Evolutionary conservation across 2,113 vertebrate genomes (phyloP), one percentile per base, ranked within the genome.

Genomic region (Amphiprion ocellaris): DNA sequence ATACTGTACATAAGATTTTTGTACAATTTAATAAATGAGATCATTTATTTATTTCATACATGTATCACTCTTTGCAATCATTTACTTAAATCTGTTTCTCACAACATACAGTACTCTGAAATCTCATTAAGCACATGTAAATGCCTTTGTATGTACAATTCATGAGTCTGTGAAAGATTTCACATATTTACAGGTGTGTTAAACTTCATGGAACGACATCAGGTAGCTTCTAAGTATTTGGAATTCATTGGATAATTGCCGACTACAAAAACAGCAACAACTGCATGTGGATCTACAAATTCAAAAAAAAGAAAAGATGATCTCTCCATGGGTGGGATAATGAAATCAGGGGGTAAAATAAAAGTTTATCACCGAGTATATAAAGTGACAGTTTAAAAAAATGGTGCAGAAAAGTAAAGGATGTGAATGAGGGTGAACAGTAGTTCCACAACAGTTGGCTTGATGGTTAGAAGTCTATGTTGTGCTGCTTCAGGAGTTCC

Each of bases 401-500:
- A 19, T 8, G 33, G 7, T 37, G 33, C 8, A 37, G 5, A 61
- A 44, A 69, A 21, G 16, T 37, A n/a, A 3, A 6, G 17, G 41
- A 50, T 52, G 47, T 30, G 26, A 55, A 53, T n/a, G 19, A 60
- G 8, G 14, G 0, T 53, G 8, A 71, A 59, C 39, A 59, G 46
- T 37, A 30, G 26, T 21, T 33, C 28, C 37, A 41, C 50, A 41
- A 41, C 41, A 67, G 71, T 26, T 14, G 17, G 28, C 19, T 44
- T 0, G 12, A 10, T 1, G 30, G 39, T 77, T 74, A 92, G 52
- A 86, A 81, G 7, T 87, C 74, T 11, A 95, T 89, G 53, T 90
- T 91, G 0, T 99, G 93, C 74, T 97, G 94, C 83, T 84, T 93
- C 73, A 99, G 24, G 0, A 99, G 89, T 3, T 84, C 92, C 81